Conservation (phyloP, 2,113 vertebrate species). For the Microcebus griseorufus region DNA sequence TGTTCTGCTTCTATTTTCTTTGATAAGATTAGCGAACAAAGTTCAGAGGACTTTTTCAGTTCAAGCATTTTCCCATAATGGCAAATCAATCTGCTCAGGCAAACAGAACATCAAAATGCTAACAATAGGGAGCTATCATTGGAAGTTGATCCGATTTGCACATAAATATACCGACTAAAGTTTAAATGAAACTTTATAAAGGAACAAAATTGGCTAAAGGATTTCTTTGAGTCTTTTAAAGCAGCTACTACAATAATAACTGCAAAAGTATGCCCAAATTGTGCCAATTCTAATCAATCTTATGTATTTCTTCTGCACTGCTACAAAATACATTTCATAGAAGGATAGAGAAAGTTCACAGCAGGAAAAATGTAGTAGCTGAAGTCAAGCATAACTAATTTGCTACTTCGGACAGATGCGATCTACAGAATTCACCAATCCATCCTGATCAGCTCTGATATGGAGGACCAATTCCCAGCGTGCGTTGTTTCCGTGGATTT, state of each 20-base stretch:
- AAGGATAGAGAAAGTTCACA: slow-evolving; percentile 42
- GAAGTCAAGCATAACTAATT: slow-evolving; percentile 69
- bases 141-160: slow-evolving; percentile 21
- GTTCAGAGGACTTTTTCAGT: slow-evolving; percentile 45
- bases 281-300: slow-evolving; percentile 55
- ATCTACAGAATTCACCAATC: slow-evolving; percentile 49
- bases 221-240: slow-evolving; percentile 33
- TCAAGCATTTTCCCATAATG: slow-evolving; percentile 28
- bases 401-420: slow-evolving; percentile 39
- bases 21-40: slow-evolving; percentile 48
- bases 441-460: slow-evolving; percentile 39
- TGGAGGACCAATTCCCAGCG: not conserved
- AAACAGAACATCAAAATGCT: not conserved
- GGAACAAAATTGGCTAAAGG: not conserved
- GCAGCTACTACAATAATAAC: slow-evolving; percentile 44
- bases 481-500: not conserved
- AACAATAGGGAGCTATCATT: not conserved
- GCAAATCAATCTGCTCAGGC: not conserved
- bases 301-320: not conserved
- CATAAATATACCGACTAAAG: not conserved
- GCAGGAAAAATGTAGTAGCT: slow-evolving; percentile 54
- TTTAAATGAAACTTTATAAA: not conserved
- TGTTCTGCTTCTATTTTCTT: slow-evolving; percentile 54
- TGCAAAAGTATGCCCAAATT: slow-evolving; percentile 26
- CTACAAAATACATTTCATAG: slow-evolving; percentile 51